Base-by-base conservation (phyloP, 2,888 invertebrate genomes). In the Hirtodrosophila confusa region DNA sequence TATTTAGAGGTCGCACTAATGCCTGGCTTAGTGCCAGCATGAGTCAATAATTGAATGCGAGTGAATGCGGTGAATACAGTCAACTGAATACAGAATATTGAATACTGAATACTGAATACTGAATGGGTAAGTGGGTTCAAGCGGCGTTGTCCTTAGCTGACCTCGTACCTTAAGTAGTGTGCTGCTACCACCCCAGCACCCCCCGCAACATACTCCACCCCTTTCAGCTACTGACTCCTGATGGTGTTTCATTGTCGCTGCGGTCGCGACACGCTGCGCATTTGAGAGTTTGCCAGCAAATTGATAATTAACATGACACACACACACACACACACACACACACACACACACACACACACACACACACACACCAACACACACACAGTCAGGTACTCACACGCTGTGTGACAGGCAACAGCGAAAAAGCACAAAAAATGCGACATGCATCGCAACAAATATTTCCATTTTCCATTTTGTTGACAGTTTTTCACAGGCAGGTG, bases 171-270 rank as follows among this genome's bases (percentile, higher is more conserved):
- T 49, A 41, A n/a, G 10, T 48, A 31, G 31, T 33, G 24, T 12
- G 17, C 6, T 9, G 9, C n/a, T n/a, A n/a, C n/a, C n/a, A 8
- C 24, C 17, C 43, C 11, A 0, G 2, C 4, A 3, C 27, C 9
- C 9, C 6, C 9, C 35, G 3, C 2, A 7, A 27, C 27, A 27
- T 36, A 10, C 6, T 8, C 44, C 35, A 29, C 29, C 12, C n/a
- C 17, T 23, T 31, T 33, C 24, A 29, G 47, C 36, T n/a, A n/a
- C n/a, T 39, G 54, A 43, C 55, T 60, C n/a, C 60, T 87, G 89
- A 88, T 84, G 88, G 86, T 74, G 70, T 88, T 89, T 88, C 88
- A 89, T 86, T 85, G 89, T 88, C 69, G 55, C 67, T 84, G 89
- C 67, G 84, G 84, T 85, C 88, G 89, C 89, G 89, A 86, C 89